Base-by-base conservation (phyloP, 2,888 invertebrate genomes). In the Leptinotarsa haldemani region DNA sequence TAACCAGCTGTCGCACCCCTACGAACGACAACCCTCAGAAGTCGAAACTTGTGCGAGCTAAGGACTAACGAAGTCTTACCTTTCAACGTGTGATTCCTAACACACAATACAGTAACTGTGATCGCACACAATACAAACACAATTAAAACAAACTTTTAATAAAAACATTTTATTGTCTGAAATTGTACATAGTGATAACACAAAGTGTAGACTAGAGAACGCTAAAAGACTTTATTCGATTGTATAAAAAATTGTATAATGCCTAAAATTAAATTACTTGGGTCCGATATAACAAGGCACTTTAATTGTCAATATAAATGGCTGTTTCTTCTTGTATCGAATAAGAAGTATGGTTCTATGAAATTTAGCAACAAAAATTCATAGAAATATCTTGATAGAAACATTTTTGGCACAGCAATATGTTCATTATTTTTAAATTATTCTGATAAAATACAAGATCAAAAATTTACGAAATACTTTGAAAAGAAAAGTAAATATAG, bases 251-350 rank as follows among this genome's bases (percentile, higher is more conserved):
- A 40, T 30, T 61, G 20, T 61, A 40, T 61, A 30, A n/a, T 40
- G 61, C 61, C 61, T 61, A 61, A 30, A 61, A 61, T 61, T 61
- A 61, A 15, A 61, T 25, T 61, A 61, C 61, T 25, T n/a, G n/a
- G 30, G 15, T 61, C 40, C 22, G 56, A 56, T 61, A 61, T 30
- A 61, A 61, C 18, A 71, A 74, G 74, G 74, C 74, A 74, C 74
- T 71, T 30, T 63, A 65, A 22, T 65, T 69, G 68, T 69, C 52
- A 70, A 65, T 40, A 58, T 58, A 53, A 68, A 74, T 74, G 71
- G 71, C 71, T 63, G 69, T 74, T 68, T 68, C 74, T 74, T 74
- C 69, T 67, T 66, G 69, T 15, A 58, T 46, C 47, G 12, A 58
- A 58, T 40, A 18, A 47, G 61, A 7, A 47, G 40, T 7, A 16